phyloP scores from a whole-genome alignment of 2,113 vertebrate species.

The Notiomystis cincta region DNA sequence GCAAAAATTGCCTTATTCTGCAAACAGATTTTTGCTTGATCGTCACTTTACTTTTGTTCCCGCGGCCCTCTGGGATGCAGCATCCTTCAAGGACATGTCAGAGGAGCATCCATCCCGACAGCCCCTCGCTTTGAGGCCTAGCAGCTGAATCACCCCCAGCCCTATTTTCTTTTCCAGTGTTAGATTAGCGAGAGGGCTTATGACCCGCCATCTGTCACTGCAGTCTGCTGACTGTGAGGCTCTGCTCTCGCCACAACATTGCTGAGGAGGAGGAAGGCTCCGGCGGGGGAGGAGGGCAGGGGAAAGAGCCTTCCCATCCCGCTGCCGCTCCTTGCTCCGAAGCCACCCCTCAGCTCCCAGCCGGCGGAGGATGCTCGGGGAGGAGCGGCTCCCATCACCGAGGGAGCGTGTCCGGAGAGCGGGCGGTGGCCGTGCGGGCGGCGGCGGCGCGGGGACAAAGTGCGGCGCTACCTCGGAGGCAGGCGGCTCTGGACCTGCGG shows the following conservation, averaged over 20 bases:
- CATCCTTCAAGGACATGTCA: constrained; percentile 65
- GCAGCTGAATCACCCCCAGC: constrained; percentile 60
- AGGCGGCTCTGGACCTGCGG: constrained; percentile 31
- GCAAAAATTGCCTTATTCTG: constrained; percentile 5
- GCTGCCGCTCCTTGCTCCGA: constrained; percentile 20
- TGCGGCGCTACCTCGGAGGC: neutral
- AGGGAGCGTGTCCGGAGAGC: too few relatives aligned
- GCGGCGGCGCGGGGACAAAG: neutral
- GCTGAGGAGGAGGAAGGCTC: constrained; percentile 64
- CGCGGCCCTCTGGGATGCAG: constrained; percentile 4
- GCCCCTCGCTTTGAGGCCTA: constrained; percentile 41
- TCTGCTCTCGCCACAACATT: constrained; percentile 44
- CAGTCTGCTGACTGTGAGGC: constrained; percentile 57
- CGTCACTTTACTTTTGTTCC: constrained; percentile 38
- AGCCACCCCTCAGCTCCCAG: neutral
- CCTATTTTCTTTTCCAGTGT: constrained; percentile 64
- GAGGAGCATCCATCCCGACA: constrained; percentile 43
- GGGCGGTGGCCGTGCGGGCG: too few relatives aligned
- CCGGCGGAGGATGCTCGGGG: fast-evolving
- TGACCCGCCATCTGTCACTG: constrained; percentile 69
- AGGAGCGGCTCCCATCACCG: neutral
- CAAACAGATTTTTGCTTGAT: constrained; percentile 24
- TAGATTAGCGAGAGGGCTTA: constrained; percentile 67
- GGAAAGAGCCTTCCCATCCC: neutral
- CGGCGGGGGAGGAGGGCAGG: neutral